Conservation (phyloP, 2,113 vertebrate genomes). For the Melanerpes formicivorus region DNA sequence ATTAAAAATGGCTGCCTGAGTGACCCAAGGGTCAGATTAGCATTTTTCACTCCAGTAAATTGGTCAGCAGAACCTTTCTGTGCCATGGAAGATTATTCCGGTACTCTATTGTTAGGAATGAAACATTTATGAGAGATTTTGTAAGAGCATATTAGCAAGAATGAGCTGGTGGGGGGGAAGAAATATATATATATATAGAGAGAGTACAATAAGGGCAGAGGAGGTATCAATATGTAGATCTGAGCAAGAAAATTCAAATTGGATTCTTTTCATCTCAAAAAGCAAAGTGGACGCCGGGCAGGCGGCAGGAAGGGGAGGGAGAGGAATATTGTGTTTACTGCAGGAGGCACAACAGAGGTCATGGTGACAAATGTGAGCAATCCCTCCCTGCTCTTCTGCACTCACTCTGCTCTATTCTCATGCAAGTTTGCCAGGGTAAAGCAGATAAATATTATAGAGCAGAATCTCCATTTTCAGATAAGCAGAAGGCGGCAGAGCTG, state of each 20-base stretch:
- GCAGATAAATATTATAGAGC: neutral
- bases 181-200: neutral
- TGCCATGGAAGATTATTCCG: constrained; percentile 37
- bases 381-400: neutral
- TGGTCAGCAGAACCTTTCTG: constrained; percentile 60
- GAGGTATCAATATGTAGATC: constrained; percentile 11
- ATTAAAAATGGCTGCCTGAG: constrained; percentile 42
- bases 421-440: neutral
- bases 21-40: constrained; percentile 58
- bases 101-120: constrained; percentile 54
- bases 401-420: neutral
- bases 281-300: neutral
- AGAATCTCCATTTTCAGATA: neutral
- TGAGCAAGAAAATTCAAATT: constrained; percentile 19
- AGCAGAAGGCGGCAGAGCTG: neutral
- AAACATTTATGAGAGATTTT: constrained; percentile 68
- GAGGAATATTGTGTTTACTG: neutral
- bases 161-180: neutral
- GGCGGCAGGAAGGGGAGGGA: neutral
- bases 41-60: constrained; percentile 46
- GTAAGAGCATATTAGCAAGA: constrained; percentile 47
- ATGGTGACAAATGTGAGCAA: constrained; percentile 6
- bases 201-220: constrained; percentile 2
- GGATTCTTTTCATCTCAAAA: constrained; percentile 20
- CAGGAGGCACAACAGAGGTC: neutral